phyloP scores from a whole-genome alignment of 23 tunicate genomes.

The Styela plicata region DNA sequence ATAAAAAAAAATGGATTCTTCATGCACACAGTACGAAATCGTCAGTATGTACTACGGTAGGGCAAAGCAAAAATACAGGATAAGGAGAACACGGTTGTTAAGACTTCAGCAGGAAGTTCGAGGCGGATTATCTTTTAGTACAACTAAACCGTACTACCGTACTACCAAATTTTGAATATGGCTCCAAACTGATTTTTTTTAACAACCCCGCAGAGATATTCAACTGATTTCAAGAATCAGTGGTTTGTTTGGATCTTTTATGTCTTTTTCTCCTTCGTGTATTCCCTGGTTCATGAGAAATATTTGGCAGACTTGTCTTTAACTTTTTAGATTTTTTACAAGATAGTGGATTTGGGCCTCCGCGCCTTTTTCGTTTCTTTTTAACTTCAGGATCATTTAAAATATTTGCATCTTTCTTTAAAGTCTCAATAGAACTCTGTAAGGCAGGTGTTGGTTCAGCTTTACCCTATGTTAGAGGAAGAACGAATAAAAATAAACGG shows the following conservation, averaged over 20 bases:
- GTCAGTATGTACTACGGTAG: no score
- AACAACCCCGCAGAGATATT: no score
- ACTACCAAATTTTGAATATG: no score
- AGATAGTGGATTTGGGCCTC: slow-evolving; percentile 61
- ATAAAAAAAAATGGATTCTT: no score
- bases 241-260: not conserved
- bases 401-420: slow-evolving; percentile 47
- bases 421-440: not conserved
- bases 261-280: not conserved
- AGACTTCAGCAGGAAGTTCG: no score
- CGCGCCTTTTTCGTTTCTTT: slow-evolving; percentile 49
- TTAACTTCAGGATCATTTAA: not conserved
- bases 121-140: no score
- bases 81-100: no score
- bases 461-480: slow-evolving; percentile 36
- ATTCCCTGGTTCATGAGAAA: not conserved
- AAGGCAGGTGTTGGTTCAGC: slow-evolving; percentile 3
- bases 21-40: no score
- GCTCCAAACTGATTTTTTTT: no score
- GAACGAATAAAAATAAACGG: no score
- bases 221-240: not conserved
- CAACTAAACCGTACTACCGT: no score
- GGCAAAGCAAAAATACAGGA: no score
- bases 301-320: not conserved
- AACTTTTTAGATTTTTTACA: slow-evolving; percentile 56